Conservation (phyloP, 2,797 vertebrate species). For the Microctenopoma steveboyesi region DNA sequence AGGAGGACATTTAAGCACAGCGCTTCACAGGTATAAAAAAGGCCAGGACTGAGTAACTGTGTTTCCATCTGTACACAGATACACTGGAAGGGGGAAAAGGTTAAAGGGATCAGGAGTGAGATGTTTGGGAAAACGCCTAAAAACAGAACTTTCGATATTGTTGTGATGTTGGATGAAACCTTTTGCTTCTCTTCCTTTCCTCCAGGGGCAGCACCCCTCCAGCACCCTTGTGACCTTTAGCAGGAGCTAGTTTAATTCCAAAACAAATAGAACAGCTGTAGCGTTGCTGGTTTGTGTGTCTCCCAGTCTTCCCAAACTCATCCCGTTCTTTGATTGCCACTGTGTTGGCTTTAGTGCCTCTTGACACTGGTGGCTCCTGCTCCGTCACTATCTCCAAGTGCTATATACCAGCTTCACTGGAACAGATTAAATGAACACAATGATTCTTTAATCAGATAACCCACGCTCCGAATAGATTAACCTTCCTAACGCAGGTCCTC, state of each 20-base stretch:
- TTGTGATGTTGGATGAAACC: constrained; percentile 30
- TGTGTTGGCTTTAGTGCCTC: constrained; percentile 45
- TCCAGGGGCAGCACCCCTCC: too few species aligned
- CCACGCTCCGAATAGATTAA: constrained; percentile 84
- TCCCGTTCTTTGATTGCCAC: constrained; percentile 52
- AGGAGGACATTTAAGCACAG: constrained; percentile 33
- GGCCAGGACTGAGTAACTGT: constrained; percentile 19
- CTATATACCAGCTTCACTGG: constrained; percentile 76
- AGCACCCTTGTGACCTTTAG: too few species aligned
- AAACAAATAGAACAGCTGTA: constrained; percentile 28
- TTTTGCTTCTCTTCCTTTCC: constrained; percentile 12
- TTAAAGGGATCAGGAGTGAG: constrained; percentile 29
- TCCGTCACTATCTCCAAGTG: constrained; percentile 64
- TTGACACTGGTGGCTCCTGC: constrained; percentile 38
- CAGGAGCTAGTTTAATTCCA: constrained; percentile 24
- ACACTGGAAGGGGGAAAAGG: constrained; percentile 26
- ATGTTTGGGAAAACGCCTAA: constrained; percentile 18
- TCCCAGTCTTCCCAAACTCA: constrained; percentile 44
- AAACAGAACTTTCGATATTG: constrained; percentile 24
- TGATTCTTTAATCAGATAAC: constrained; percentile 86
- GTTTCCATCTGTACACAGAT: constrained; percentile 26
- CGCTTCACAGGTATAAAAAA: constrained; percentile 10
- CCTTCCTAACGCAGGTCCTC: constrained; percentile 79
- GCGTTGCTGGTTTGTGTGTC: constrained; percentile 7
- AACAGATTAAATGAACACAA: constrained; percentile 87